Evolutionary conservation across 2,113 vertebrate species (phyloP), one percentile per base, ranked within the genome.

Genomic region (Diglossa brunneiventris): DNA sequence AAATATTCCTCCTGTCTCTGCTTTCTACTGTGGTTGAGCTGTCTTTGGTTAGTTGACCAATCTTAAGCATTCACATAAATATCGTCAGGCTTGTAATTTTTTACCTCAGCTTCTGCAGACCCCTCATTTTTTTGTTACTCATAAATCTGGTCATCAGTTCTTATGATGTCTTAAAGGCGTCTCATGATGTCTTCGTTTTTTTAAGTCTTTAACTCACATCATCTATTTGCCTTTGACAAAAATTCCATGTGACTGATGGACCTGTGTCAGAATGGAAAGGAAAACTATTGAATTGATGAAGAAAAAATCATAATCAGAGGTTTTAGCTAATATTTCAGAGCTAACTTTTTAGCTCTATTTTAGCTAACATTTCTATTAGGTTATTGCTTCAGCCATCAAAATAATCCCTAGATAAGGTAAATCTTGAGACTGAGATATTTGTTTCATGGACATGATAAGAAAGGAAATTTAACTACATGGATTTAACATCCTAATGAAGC

Each of bases 71-170:
- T 62, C 73, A 67, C 37, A 31, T 37, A 82, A 88, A 91, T 50
- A 79, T 15, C 41, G 37, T 30, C 22, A 63, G 11, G 20, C 20
- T 89, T 62, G 7, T 33, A 41, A 47, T 75, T 35, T 76, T 83
- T 52, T 30, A 41, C 37, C 27, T 83, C 50, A 63, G 14, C 0
- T 0, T 10, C 61, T 78, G 24, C 44, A 74, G 24, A 58, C 3
- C 2, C 44, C 15, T 74, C 15, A 13, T 11, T 58, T 69, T 68
- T 80, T 80, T 58, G 55, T n/a, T 63, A 62, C 10, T 12, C 19
- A n/a, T 59, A 81, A 55, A 74, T 67, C 64, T 89, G 18, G 6
- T 72, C 33, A n/a, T 27, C 33, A 33, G 12, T 62, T 28, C 44
- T 74, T 1, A 19, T 39, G 59, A 62, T 28, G 16, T 39, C 24